These are phyloP conservation scores for Paelopatides confundens DNA, from an alignment of 53 echinoderm and acorn worm genomes.

Conservation along the genomic window DNA sequence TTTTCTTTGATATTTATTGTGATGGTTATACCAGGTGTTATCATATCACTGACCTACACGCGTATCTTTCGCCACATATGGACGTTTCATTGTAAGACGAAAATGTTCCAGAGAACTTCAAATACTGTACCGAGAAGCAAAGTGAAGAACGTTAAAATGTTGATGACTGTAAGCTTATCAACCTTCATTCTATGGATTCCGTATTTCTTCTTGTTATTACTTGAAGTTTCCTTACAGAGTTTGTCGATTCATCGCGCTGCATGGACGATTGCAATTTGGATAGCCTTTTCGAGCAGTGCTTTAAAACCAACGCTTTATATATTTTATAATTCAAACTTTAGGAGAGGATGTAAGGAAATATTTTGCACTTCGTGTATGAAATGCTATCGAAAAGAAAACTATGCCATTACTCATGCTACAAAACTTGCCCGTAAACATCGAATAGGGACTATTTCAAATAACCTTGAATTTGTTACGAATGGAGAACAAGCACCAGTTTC, in stretches of 20 bases:
- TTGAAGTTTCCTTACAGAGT: conserved; percentile 23
- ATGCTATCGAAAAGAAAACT: conserved; percentile 92
- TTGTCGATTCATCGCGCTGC: not conserved
- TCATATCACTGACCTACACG: conserved; percentile 71
- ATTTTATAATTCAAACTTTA: conserved; percentile 93
- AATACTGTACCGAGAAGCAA: conserved; percentile 96
- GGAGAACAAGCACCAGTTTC: conserved; percentile 57
- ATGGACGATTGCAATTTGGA: conserved; percentile 69
- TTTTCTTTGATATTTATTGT: conserved; percentile 63
- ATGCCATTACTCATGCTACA: conserved; percentile 90
- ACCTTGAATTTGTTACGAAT: conserved; percentile 42
- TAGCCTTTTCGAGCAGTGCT: conserved; percentile 87
- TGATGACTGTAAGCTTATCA: conserved; percentile 85
- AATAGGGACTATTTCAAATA: conserved; percentile 70
- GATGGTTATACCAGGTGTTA: conserved; percentile 71
- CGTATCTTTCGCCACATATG: conserved; percentile 90
- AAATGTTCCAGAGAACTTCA: conserved; percentile 83
- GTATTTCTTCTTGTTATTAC: conserved; percentile 78
- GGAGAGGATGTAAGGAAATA: conserved; percentile 95
- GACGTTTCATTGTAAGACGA: conserved; percentile 75
- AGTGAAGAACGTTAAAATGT: conserved; percentile 97
- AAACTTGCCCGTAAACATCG: conserved; percentile 82
- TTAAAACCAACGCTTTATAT: conserved; percentile 90
- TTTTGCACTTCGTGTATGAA: conserved; percentile 89
- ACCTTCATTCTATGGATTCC: conserved; percentile 90